Evolutionary conservation across 2,113 vertebrate genomes (phyloP).

Genomic region (Drymodes brunneopygia): DNA sequence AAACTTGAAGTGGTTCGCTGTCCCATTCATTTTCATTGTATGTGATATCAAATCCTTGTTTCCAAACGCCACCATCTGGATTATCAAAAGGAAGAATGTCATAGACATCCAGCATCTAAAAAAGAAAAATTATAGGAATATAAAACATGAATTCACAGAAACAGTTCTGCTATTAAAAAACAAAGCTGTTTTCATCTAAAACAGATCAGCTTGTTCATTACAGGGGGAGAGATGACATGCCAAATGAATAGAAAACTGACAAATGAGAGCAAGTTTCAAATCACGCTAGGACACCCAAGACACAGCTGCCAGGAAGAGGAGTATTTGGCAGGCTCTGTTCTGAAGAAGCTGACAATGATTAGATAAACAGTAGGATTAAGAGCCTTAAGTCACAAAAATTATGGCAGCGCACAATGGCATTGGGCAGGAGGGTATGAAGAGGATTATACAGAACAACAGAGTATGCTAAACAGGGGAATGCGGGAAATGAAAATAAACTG

Average conservation of each 20-base stretch:
- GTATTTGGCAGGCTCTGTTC: neutral
- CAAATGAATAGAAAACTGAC: neutral
- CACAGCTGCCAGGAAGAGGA: neutral
- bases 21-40: conserved; percentile 86
- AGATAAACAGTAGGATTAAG: neutral
- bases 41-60: conserved; percentile 90
- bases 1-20: conserved; percentile 81
- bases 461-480: neutral
- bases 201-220: neutral
- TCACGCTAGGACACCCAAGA: neutral
- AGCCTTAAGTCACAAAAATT: neutral
- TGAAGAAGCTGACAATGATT: neutral
- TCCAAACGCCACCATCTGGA: conserved; percentile 90
- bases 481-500: neutral
- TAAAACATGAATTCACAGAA: neutral
- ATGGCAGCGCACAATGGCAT: neutral
- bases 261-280: neutral
- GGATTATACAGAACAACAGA: neutral
- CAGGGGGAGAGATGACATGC: neutral
- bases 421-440: neutral
- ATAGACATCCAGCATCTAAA: conserved; percentile 90
- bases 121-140: neutral
- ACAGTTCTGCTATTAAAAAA: neutral
- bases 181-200: neutral
- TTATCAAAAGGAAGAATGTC: conserved; percentile 88